Evolutionary conservation across 2,113 vertebrate species (phyloP).

Genomic region (Rhizomys pruinosus): DNA sequence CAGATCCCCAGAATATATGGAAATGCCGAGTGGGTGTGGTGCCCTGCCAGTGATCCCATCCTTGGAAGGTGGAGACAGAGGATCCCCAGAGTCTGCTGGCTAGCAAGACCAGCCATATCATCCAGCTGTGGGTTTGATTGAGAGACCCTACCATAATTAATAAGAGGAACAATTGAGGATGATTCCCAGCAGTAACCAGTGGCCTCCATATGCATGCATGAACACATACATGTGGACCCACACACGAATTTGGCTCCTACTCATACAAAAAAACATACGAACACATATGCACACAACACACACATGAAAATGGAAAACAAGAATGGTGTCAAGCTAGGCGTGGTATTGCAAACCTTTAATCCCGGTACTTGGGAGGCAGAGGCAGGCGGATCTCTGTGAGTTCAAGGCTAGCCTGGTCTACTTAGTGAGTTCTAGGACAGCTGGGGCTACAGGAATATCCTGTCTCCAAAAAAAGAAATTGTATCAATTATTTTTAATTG

Average conservation of each 20-base stretch:
- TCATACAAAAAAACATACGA: too few relatives aligned
- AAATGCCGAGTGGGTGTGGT: background rate
- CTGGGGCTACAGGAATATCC: too few relatives aligned
- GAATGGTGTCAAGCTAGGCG: background rate
- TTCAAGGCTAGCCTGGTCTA: too few relatives aligned
- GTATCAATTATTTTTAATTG: too few relatives aligned
- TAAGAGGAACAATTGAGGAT: background rate
- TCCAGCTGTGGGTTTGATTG: background rate
- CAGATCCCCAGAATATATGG: background rate
- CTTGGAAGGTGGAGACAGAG: background rate
- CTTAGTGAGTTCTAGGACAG: too few relatives aligned
- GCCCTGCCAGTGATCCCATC: background rate
- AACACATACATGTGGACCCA: background rate
- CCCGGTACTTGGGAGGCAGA: too few relatives aligned
- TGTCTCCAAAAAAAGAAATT: too few relatives aligned
- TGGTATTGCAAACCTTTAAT: too few relatives aligned
- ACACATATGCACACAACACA: background rate
- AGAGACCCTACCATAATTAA: background rate
- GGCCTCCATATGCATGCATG: background rate
- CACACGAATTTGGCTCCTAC: too few relatives aligned
- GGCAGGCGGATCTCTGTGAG: too few relatives aligned
- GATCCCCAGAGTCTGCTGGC: background rate
- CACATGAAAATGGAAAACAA: background rate
- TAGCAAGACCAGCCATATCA: background rate
- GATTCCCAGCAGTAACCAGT: background rate